These are phyloP conservation scores for Sebastes variabilis DNA, from an alignment of 2,797 vertebrate species.

Conservation along the genomic window DNA sequence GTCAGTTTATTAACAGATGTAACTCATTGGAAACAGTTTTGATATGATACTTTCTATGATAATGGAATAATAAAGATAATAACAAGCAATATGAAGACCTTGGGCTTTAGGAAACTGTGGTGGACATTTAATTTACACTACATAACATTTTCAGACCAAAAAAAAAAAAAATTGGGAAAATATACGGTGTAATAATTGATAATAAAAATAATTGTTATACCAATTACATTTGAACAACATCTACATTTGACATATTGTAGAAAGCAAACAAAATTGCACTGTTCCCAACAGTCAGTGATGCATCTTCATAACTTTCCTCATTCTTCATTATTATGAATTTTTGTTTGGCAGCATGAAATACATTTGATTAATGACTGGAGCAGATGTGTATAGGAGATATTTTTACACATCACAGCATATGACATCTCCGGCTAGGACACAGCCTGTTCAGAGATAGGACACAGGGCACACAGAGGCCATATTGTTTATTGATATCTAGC, in stretches of 20 bases:
- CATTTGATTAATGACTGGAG: neutral
- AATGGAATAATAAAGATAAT: neutral
- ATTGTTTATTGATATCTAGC: constrained; percentile 64
- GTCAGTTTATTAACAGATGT: neutral
- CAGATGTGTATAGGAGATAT: constrained; percentile 7
- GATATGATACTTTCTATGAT: neutral
- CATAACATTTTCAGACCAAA: neutral
- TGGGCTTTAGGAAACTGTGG: neutral
- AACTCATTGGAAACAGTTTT: neutral
- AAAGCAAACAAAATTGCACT: neutral
- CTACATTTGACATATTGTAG: neutral
- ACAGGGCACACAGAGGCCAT: constrained; percentile 49
- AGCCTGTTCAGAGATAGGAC: constrained; percentile 27
- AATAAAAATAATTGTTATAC: neutral
- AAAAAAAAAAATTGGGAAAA: neutral
- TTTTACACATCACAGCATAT: constrained; percentile 3
- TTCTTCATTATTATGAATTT: neutral
- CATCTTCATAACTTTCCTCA: neutral
- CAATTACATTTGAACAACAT: neutral
- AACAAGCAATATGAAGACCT: neutral
- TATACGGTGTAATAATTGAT: neutral
- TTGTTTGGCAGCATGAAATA: neutral
- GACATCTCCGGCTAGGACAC: constrained; percentile 21
- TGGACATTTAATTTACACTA: neutral
- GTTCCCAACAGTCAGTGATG: neutral